A percentile compares a stretch with the other conserved stretches of the same genome.
phyloP scores from a whole-genome alignment of 2,888 invertebrate species.

The Tipula unca region DNA sequence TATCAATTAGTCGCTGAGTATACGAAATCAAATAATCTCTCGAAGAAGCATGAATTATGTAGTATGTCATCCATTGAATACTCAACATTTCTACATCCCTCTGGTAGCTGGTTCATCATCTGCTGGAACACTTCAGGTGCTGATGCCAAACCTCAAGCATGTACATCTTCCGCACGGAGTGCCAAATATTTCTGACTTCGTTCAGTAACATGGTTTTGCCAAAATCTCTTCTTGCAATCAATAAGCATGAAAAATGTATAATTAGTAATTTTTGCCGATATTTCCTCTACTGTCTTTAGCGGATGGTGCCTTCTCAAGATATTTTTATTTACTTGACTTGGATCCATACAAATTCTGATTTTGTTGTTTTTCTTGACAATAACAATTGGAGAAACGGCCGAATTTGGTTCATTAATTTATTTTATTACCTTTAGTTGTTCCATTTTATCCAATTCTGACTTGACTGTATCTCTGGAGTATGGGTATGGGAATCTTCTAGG shows the following conservation, averaged over 20 bases:
- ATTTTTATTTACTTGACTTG: background rate
- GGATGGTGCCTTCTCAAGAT: background rate
- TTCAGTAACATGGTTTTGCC: background rate
- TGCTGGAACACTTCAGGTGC: no score
- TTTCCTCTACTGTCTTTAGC: background rate
- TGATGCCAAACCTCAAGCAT: background rate
- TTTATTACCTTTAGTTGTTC: no score
- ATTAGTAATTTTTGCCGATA: background rate
- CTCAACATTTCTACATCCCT: no score
- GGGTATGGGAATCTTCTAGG: no score
- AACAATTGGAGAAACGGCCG: background rate
- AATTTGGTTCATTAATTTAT: background rate
- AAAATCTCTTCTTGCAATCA: background rate
- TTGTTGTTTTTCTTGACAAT: background rate
- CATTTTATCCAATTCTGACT: no score
- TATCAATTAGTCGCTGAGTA: no score
- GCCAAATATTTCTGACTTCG: background rate
- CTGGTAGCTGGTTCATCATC: background rate
- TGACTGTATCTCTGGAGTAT: no score
- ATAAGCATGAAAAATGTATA: background rate
- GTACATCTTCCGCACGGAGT: background rate
- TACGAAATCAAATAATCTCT: no score
- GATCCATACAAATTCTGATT: background rate
- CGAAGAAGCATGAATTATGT: no score
- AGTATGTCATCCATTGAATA: no score